A percentile compares a stretch with the other conserved stretches of the same genome.
phyloP scores from a whole-genome alignment of 2,888 invertebrate genomes.

The Eumacrocentrus americanus region DNA sequence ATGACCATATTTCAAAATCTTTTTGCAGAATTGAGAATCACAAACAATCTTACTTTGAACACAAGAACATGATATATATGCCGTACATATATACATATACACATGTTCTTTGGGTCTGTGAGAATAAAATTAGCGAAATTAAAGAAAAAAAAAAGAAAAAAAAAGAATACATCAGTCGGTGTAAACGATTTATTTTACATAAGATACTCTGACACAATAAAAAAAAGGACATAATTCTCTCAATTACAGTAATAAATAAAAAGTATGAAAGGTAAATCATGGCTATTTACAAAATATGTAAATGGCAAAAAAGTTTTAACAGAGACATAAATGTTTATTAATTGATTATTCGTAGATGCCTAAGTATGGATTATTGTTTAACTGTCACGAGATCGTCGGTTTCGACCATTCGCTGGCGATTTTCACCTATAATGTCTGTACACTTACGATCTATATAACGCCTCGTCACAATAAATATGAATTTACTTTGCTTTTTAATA shows the following conservation, averaged over 20 bases:
- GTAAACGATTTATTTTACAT: constrained; percentile 61
- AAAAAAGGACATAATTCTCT: constrained; percentile 33
- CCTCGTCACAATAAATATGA: constrained; percentile 27
- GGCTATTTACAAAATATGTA: constrained; percentile 60
- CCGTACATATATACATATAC: too few species aligned
- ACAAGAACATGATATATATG: constrained; percentile 39
- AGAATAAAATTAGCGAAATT: neutral
- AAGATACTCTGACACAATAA: constrained; percentile 54
- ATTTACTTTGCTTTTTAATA: constrained; percentile 8
- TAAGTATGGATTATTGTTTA: constrained; percentile 33
- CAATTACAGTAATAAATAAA: constrained; percentile 59
- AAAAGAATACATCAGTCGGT: constrained; percentile 43
- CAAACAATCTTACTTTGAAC: constrained; percentile 36
- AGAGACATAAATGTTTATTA: constrained; percentile 49
- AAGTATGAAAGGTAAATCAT: constrained; percentile 59
- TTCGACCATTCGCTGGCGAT: constrained; percentile 34
- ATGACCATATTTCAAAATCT: constrained; percentile 31
- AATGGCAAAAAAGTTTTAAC: constrained; percentile 59
- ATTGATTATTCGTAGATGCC: constrained; percentile 38
- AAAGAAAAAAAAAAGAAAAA: neutral
- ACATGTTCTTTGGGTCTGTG: too few species aligned
- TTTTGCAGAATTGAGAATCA: constrained; percentile 25
- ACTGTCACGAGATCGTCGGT: constrained; percentile 25
- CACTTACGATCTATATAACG: constrained; percentile 52
- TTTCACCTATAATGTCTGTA: constrained; percentile 47